Percentiles rank a stretch among this genome's conserved stretches.
phyloP scores from a whole-genome alignment of 2,113 vertebrate species.

The Osmerus mordax region DNA sequence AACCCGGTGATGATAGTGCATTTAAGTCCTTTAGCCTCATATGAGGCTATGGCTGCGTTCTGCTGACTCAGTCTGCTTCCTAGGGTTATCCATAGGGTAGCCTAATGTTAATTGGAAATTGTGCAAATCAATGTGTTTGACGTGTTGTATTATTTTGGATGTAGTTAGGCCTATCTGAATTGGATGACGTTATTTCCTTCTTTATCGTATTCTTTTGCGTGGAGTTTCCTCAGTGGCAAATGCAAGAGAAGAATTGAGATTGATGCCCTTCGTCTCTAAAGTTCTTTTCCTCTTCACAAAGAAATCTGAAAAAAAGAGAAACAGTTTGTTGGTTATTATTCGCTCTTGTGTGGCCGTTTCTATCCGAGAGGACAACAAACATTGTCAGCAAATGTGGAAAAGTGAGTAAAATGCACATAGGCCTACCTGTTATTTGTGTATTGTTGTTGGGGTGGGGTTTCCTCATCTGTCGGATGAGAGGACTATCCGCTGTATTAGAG shows the following conservation, averaged over 20 bases:
- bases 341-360: not conserved
- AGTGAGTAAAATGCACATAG: not conserved
- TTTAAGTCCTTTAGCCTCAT: too few species aligned
- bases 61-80: too few species aligned
- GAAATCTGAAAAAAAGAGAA: conserved; percentile 69
- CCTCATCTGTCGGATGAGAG: conserved; percentile 30
- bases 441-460: conserved; percentile 21
- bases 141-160: too few species aligned
- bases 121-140: too few species aligned
- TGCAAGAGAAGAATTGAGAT: conserved; percentile 32
- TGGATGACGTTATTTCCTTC: not conserved
- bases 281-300: conserved; percentile 77
- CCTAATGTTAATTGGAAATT: too few species aligned
- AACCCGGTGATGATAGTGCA: too few species aligned
- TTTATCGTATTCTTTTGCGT: conserved; percentile 80
- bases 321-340: not conserved
- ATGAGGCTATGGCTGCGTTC: too few species aligned
- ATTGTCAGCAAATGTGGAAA: too few species aligned
- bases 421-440: conserved; percentile 75
- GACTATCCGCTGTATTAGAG: conserved; percentile 50
- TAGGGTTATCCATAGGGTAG: too few species aligned
- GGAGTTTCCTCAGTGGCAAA: conserved; percentile 68
- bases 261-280: conserved; percentile 61
- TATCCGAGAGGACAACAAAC: not conserved
- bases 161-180: too few species aligned